Percentiles rank a stretch among this genome's conserved stretches.
Conservation (phyloP, 2,113 vertebrate species). For the Zapornia atra region DNA sequence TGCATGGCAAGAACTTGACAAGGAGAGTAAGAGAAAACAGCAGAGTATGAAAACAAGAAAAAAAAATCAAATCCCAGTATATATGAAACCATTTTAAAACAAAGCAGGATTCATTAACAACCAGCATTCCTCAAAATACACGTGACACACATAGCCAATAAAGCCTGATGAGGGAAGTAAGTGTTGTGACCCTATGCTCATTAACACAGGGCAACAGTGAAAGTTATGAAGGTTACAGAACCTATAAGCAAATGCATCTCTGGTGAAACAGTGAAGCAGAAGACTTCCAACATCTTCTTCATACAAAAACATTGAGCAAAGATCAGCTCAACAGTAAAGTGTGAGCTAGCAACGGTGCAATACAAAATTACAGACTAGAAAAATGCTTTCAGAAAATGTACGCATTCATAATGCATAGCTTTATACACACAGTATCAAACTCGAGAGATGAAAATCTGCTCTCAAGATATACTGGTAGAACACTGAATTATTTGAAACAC, state of each 20-base stretch:
- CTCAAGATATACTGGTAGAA: conserved; percentile 33
- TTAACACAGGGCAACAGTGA: conserved; percentile 44
- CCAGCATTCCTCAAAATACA: conserved; percentile 71
- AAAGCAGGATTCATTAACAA: conserved; percentile 67
- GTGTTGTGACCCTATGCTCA: conserved; percentile 4
- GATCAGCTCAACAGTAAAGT: not conserved
- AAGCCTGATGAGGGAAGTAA: conserved; percentile 47
- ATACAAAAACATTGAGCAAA: not conserved
- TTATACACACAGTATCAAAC: conserved; percentile 32
- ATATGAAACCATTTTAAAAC: conserved; percentile 65
- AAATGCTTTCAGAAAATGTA: conserved; percentile 5
- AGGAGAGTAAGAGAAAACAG: conserved; percentile 88
- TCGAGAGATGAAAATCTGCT: conserved; percentile 35
- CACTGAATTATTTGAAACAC: not conserved
- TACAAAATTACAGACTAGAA: not conserved
- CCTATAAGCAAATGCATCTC: conserved; percentile 12
- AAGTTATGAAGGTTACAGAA: conserved; percentile 33
- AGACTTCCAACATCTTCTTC: not conserved
- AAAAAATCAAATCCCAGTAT: conserved; percentile 77
- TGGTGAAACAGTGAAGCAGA: conserved; percentile 20
- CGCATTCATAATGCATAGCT: conserved; percentile 1
- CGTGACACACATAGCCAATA: conserved; percentile 71
- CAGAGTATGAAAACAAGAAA: conserved; percentile 80
- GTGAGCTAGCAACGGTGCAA: not conserved
- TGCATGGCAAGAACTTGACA: conserved; percentile 99